Evolutionary conservation across 2,888 invertebrate species (phyloP).

Genomic region (Orgyia antiqua): DNA sequence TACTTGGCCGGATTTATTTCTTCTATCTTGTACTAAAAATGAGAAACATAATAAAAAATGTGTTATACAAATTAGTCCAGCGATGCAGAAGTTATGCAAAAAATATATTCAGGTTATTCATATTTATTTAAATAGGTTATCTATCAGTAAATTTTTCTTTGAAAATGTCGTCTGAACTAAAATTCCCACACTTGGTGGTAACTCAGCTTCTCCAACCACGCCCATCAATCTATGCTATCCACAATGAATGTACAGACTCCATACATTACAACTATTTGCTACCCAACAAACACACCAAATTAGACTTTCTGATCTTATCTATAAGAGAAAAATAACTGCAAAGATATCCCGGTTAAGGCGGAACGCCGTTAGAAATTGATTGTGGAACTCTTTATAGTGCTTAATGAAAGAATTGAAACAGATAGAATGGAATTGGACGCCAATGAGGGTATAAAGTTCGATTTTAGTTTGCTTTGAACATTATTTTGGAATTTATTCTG

Average conservation of each 20-base stretch:
- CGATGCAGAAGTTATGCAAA: too few relatives aligned
- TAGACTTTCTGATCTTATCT: slow-evolving; percentile 20
- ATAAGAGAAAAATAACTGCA: slow-evolving; percentile 26
- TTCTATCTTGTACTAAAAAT: too few relatives aligned
- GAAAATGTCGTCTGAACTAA: slow-evolving; percentile 44
- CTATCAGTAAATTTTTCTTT: too few relatives aligned
- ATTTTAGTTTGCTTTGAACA: slow-evolving; percentile 12
- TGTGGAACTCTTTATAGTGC: slow-evolving; percentile 66
- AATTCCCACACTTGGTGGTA: slow-evolving; percentile 47
- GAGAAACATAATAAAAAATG: too few relatives aligned
- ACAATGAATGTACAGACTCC: slow-evolving; percentile 70
- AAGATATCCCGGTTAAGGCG: slow-evolving; percentile 33
- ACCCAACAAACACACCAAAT: slow-evolving; percentile 14
- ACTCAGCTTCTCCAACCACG: slow-evolving; percentile 57
- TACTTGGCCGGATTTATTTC: too few relatives aligned
- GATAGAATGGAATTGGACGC: slow-evolving; percentile 45
- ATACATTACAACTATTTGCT: slow-evolving; percentile 33
- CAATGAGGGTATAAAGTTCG: slow-evolving; percentile 11
- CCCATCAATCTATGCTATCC: slow-evolving; percentile 72
- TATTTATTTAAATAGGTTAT: too few relatives aligned
- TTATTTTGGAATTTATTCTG: background rate
- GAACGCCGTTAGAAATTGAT: slow-evolving; percentile 63
- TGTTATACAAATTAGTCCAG: too few relatives aligned
- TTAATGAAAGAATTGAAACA: slow-evolving; percentile 74
- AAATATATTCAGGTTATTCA: too few relatives aligned